These are phyloP conservation scores for Lottia gigantea DNA, from an alignment of 2,888 invertebrate species.

Conservation along the genomic window DNA sequence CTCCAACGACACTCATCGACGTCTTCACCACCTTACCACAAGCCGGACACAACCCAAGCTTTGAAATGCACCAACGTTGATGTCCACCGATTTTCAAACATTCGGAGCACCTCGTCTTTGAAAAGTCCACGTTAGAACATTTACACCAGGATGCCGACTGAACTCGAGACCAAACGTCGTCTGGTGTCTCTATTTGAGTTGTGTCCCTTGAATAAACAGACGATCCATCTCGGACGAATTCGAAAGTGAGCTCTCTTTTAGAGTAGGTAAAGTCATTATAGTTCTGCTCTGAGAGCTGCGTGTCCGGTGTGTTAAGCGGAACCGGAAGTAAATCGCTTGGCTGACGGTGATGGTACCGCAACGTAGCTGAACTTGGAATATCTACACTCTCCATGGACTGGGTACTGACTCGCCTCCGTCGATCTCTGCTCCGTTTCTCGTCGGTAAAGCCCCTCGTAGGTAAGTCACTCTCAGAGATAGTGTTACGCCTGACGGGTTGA, in stretches of 20 bases:
- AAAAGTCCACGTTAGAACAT: neutral
- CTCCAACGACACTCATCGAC: neutral
- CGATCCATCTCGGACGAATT: neutral
- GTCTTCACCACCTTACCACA: neutral
- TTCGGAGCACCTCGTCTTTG: neutral
- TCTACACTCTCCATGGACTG: neutral
- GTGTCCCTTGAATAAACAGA: conserved; percentile 1
- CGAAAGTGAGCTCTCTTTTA: neutral
- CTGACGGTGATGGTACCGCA: neutral
- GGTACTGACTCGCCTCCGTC: neutral
- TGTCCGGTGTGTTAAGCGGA: neutral
- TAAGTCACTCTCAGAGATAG: neutral
- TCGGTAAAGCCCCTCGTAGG: neutral
- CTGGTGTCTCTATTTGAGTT: neutral
- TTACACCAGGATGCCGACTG: neutral
- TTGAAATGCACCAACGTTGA: neutral
- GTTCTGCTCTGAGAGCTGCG: neutral
- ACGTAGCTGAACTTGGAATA: neutral
- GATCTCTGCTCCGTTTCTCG: neutral
- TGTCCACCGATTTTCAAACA: conserved; percentile 1
- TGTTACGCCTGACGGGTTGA: neutral
- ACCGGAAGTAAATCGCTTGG: conserved; percentile 1
- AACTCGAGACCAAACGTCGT: neutral
- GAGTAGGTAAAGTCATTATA: neutral
- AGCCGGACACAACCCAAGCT: neutral